A percentile compares a stretch with the other conserved stretches of the same genome.
Conservation (phyloP, 2,113 vertebrate species). For the Ptilonorhynchus violaceus region DNA sequence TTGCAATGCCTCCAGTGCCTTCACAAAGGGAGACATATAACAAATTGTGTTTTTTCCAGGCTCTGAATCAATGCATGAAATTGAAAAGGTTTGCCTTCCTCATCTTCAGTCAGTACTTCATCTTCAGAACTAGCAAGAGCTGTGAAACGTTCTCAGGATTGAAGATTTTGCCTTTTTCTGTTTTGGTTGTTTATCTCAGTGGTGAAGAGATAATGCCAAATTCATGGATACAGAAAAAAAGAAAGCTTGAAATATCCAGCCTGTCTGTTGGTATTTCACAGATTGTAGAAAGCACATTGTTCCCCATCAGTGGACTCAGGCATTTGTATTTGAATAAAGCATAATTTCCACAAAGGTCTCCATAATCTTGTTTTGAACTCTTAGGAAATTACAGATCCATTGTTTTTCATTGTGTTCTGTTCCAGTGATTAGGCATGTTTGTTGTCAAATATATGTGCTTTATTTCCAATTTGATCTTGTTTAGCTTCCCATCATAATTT, state of each 20-base stretch:
- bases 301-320: background rate
- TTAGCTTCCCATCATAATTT: background rate
- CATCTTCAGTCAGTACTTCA: background rate
- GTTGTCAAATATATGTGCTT: background rate
- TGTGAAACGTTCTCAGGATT: background rate
- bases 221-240: background rate
- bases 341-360: background rate
- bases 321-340: background rate
- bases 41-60: background rate
- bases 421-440: background rate
- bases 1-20: background rate
- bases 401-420: background rate
- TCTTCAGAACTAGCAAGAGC: background rate
- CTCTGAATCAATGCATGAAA: background rate
- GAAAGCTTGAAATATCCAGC: background rate
- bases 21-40: background rate
- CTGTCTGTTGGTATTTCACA: background rate
- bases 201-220: background rate
- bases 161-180: background rate
- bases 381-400: background rate
- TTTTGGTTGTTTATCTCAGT: background rate
- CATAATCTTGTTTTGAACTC: background rate
- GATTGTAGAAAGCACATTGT: background rate
- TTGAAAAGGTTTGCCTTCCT: background rate
- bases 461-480: background rate